These are phyloP conservation scores for Drosophila neonasuta DNA, from an alignment of 2,888 invertebrate genomes.

Conservation along the genomic window DNA sequence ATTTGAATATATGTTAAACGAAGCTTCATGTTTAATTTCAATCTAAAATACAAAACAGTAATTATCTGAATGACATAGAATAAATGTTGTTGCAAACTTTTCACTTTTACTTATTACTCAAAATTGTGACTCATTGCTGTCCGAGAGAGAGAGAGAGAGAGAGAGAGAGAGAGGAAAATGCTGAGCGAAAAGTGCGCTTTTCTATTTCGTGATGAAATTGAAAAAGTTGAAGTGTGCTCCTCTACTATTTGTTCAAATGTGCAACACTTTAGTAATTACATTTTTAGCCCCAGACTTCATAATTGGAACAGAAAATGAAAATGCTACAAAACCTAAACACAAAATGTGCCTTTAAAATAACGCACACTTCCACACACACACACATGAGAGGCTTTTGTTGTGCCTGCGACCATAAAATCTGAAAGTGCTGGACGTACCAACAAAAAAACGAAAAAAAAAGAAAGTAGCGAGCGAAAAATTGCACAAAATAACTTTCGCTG, in stretches of 20 bases:
- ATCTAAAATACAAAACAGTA: not conserved
- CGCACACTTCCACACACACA: conserved; percentile 6
- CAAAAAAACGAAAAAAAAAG: conserved; percentile 7
- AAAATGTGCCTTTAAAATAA: conserved; percentile 32
- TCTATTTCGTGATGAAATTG: conserved; percentile 17
- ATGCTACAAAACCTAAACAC: conserved; percentile 16
- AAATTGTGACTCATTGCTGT: conserved; percentile 6
- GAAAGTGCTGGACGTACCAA: conserved; percentile 8
- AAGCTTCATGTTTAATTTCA: too few species aligned
- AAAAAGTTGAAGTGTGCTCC: conserved; percentile 36
- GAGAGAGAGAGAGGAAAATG: not conserved
- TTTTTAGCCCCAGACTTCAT: conserved; percentile 26
- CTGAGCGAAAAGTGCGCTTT: not conserved
- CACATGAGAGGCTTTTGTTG: conserved; percentile 27
- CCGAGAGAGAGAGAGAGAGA: not conserved
- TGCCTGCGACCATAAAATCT: conserved; percentile 30
- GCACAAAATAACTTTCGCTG: conserved; percentile 55
- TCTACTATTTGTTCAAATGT: conserved; percentile 10
- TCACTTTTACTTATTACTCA: not conserved
- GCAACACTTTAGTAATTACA: conserved; percentile 51
- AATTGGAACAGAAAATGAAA: conserved; percentile 41
- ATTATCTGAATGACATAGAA: not conserved
- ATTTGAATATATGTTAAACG: too few species aligned
- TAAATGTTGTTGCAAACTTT: not conserved
- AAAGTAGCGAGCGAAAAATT: conserved; percentile 30